Percentiles rank a stretch among this genome's conserved stretches.
These are phyloP conservation scores for Bombus superbus DNA, from an alignment of 1,140 invertebrate genomes.

Conservation along the genomic window DNA sequence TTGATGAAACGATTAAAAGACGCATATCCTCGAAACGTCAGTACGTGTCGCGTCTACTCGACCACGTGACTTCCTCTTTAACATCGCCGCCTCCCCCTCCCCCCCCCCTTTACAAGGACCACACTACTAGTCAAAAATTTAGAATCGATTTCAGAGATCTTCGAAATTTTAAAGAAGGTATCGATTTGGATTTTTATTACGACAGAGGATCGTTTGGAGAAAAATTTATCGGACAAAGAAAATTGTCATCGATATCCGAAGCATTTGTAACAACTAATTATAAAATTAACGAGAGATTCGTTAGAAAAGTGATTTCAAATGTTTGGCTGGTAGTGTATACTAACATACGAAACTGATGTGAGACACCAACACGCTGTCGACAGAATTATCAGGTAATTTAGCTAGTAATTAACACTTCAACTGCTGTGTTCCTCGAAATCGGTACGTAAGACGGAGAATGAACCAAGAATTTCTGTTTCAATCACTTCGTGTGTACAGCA, in stretches of 20 bases:
- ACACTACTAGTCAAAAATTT: not conserved
- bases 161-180: too few species aligned
- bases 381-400: not conserved
- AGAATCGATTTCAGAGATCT: not conserved
- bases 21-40: conserved; percentile 18
- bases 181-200: too few species aligned
- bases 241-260: too few species aligned
- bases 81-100: not conserved
- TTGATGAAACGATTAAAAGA: conserved; percentile 11
- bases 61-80: not conserved
- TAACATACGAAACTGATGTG: not conserved
- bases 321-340: not conserved
- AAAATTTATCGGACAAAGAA: too few species aligned
- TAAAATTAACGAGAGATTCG: not conserved
- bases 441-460: not conserved
- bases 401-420: not conserved
- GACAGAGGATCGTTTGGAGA: too few species aligned
- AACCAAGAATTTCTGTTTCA: not conserved
- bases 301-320: not conserved
- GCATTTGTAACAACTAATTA: too few species aligned
- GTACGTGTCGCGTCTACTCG: not conserved
- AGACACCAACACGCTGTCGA: not conserved
- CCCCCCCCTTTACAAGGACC: not conserved
- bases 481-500: not conserved
- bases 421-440: not conserved